Conservation (phyloP, 2,113 vertebrate genomes). For the Dipodomys merriami region DNA sequence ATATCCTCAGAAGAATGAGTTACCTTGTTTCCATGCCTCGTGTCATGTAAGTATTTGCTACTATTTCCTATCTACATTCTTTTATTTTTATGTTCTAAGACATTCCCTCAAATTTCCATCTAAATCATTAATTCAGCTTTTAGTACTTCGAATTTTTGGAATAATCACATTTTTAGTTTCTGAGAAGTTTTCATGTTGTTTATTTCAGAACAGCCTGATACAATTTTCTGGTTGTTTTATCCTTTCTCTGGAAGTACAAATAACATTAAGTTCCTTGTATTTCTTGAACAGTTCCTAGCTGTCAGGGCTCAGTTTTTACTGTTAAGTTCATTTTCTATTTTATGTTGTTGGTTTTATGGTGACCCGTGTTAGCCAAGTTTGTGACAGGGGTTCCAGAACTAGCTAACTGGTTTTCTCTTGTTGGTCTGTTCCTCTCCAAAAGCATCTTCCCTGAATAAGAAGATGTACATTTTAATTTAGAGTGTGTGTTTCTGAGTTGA, state of each 20-base stretch:
- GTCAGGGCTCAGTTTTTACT: not conserved
- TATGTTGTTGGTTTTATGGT: not conserved
- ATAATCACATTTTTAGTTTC: conserved; percentile 45
- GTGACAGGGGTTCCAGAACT: not conserved
- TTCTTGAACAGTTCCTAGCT: not conserved
- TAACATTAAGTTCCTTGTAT: conserved; percentile 4
- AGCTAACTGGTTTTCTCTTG: not conserved
- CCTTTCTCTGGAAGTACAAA: conserved; percentile 13
- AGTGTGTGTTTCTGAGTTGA: not conserved
- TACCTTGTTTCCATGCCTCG: not conserved
- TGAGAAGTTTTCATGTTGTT: conserved; percentile 13
- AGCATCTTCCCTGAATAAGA: not conserved
- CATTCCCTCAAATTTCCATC: conserved; percentile 28
- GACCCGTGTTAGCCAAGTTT: not conserved
- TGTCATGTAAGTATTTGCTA: not conserved
- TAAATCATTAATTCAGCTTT: conserved; percentile 48
- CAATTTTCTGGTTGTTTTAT: not conserved
- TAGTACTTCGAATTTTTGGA: conserved; percentile 5
- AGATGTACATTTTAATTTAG: conserved; percentile 13
- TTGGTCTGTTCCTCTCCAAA: not conserved
- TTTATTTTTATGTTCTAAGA: conserved; percentile 30
- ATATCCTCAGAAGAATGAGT: not conserved
- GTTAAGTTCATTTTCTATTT: not conserved
- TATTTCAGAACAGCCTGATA: not conserved
- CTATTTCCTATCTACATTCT: conserved; percentile 3